Conservation (phyloP, 1,140 invertebrate genomes). For the Apocrypta bakeri region DNA sequence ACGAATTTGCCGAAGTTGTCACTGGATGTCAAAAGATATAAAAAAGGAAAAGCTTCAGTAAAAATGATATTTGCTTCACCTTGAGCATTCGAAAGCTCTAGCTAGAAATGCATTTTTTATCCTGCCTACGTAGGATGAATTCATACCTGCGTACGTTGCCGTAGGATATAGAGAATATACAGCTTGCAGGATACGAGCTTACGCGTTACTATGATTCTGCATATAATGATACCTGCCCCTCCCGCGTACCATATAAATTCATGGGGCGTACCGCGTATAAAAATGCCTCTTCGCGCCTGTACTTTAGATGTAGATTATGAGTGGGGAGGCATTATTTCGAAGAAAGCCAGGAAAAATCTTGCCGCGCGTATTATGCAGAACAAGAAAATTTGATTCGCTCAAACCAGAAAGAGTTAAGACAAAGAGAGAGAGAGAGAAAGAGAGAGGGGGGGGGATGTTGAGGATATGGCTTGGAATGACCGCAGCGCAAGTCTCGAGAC, state of each 20-base stretch:
- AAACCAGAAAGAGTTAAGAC: no score
- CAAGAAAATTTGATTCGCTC: neutral
- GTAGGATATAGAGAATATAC: neutral
- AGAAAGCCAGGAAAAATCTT: neutral
- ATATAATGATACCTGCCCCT: conserved; percentile 21
- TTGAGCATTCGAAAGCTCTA: conserved; percentile 10
- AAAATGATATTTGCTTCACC: conserved; percentile 30
- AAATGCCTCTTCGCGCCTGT: conserved; percentile 28
- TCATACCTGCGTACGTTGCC: conserved; percentile 2
- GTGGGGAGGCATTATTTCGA: conserved; percentile 12
- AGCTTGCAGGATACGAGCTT: neutral
- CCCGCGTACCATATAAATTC: conserved; percentile 36
- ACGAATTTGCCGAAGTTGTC: neutral
- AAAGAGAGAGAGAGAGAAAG: no score
- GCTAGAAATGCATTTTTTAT: conserved; percentile 28
- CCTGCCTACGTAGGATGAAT: conserved; percentile 21
- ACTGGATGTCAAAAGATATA: no score
- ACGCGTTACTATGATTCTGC: conserved; percentile 24
- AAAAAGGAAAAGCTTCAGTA: neutral
- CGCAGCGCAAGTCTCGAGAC: no score
- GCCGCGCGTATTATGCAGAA: neutral
- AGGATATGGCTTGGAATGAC: no score
- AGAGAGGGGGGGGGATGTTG: no score
- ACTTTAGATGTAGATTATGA: conserved; percentile 24
- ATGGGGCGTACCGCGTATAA: conserved; percentile 36